These are phyloP conservation scores for Hiodon alosoides DNA, from an alignment of 2,113 vertebrate species.

Conservation along the genomic window DNA sequence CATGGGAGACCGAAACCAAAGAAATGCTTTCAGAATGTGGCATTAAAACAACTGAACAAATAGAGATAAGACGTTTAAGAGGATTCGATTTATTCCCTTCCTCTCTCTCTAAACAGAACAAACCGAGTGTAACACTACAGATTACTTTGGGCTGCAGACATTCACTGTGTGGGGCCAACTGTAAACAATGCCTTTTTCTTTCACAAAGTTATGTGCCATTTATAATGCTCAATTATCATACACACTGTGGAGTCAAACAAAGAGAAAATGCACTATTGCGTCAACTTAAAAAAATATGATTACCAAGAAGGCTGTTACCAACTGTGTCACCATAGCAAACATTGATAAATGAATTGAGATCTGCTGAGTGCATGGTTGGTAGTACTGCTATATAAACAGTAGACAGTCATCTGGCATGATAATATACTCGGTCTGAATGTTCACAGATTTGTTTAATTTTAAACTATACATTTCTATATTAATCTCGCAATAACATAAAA, in stretches of 20 bases:
- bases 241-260: slow-evolving; percentile 56
- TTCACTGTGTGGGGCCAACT: slow-evolving; percentile 66
- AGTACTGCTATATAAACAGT: slow-evolving; percentile 54
- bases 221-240: slow-evolving; percentile 67
- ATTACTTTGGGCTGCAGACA: slow-evolving; percentile 75
- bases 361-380: slow-evolving; percentile 50
- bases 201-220: slow-evolving; percentile 65
- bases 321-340: slow-evolving; percentile 67
- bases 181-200: slow-evolving; percentile 68
- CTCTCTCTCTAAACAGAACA: slow-evolving; percentile 68
- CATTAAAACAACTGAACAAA: slow-evolving; percentile 99
- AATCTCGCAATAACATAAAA: neutral
- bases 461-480: neutral
- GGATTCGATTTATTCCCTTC: slow-evolving; percentile 80
- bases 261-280: slow-evolving; percentile 51
- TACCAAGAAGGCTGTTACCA: slow-evolving; percentile 59
- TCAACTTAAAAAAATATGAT: slow-evolving; percentile 60
- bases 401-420: slow-evolving; percentile 43
- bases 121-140: slow-evolving; percentile 75
- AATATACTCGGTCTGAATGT: slow-evolving; percentile 21
- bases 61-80: slow-evolving; percentile 97
- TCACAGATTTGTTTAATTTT: neutral
- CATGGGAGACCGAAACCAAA: slow-evolving; percentile 93
- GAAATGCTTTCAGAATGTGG: slow-evolving; percentile 99
- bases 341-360: slow-evolving; percentile 64